A percentile compares a stretch with the other conserved stretches of the same genome.
Conservation (phyloP, 2,113 vertebrate genomes). For the Polypterus bichir region DNA sequence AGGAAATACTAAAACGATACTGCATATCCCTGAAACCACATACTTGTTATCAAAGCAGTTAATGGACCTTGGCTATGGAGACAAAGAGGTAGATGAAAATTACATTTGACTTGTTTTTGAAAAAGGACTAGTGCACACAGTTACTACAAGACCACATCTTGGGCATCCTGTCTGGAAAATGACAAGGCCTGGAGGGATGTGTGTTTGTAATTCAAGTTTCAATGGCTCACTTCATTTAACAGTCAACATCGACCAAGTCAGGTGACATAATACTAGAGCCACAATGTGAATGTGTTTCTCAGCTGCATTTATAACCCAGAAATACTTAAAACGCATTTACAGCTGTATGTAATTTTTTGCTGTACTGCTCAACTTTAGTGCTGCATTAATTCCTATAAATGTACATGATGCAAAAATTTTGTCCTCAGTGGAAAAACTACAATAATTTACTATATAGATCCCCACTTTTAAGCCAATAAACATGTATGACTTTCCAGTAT, state of each 20-base stretch:
- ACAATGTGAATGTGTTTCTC: no score
- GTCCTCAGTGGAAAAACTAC: no score
- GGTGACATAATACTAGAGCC: background rate
- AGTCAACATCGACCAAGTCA: background rate
- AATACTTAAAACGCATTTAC: no score
- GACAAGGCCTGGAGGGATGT: slow-evolving; percentile 32
- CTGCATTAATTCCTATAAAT: no score
- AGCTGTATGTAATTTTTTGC: no score
- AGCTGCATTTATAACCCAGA: no score
- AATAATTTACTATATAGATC: no score
- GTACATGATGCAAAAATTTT: no score
- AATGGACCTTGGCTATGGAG: slow-evolving; percentile 28
- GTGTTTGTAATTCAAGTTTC: slow-evolving; percentile 17
- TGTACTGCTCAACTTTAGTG: no score
- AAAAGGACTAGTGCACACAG: slow-evolving; percentile 49
- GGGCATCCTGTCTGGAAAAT: slow-evolving; percentile 41
- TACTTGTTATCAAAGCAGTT: slow-evolving; percentile 33
- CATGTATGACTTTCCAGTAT: no score
- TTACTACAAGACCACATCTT: slow-evolving; percentile 45
- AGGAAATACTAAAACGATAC: no score
- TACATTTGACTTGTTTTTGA: slow-evolving; percentile 38
- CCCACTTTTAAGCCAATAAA: no score
- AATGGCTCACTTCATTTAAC: slow-evolving; percentile 1
- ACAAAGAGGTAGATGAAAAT: slow-evolving; percentile 34
- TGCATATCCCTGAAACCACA: slow-evolving; percentile 30